phyloP scores from a whole-genome alignment of 2,888 invertebrate species.

The Diarsia brunnea region DNA sequence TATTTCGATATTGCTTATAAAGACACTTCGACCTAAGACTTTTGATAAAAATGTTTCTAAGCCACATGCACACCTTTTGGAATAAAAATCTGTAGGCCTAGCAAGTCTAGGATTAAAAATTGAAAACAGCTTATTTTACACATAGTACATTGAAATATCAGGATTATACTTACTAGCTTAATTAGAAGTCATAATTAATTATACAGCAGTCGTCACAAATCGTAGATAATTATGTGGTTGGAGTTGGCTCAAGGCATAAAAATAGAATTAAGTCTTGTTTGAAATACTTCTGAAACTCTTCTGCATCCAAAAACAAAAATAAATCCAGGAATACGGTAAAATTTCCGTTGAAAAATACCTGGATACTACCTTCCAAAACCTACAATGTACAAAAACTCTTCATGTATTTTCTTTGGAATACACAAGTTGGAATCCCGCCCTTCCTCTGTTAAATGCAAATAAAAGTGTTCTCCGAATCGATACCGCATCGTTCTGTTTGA shows the following conservation, averaged over 20 bases:
- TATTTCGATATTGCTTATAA: too few relatives aligned
- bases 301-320: too few relatives aligned
- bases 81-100: too few relatives aligned
- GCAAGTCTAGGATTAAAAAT: too few relatives aligned
- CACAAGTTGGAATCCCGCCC: slow-evolving; percentile 67
- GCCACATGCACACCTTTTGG: too few relatives aligned
- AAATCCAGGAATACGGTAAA: not conserved
- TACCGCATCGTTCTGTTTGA: slow-evolving; percentile 78
- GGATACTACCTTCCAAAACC: slow-evolving; percentile 13
- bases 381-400: slow-evolving; percentile 5
- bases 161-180: not conserved
- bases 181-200: not conserved
- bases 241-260: not conserved
- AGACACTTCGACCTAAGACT: too few relatives aligned
- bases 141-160: not conserved
- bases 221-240: not conserved
- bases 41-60: too few relatives aligned
- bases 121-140: not conserved
- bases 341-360: not conserved
- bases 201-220: not conserved
- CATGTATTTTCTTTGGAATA: slow-evolving; percentile 40
- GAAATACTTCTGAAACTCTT: not conserved
- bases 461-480: slow-evolving; percentile 80
- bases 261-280: not conserved
- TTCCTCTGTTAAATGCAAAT: slow-evolving; percentile 84